Percentiles rank a stretch among this genome's conserved stretches.
These are phyloP conservation scores for Sebastes iracundus DNA, from an alignment of 2,797 vertebrate species.

Conservation along the genomic window DNA sequence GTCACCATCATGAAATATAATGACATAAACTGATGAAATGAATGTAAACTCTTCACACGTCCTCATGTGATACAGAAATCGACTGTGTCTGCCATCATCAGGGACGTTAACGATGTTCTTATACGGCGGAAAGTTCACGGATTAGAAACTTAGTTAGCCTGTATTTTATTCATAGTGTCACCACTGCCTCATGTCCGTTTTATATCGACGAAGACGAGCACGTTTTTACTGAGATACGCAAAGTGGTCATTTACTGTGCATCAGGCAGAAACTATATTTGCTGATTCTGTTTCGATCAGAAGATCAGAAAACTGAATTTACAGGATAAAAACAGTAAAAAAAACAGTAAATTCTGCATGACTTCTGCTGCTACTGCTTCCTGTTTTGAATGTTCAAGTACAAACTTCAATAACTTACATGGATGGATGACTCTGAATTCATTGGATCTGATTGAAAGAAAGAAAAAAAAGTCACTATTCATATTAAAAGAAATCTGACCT, in stretches of 20 bases:
- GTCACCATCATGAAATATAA: background rate
- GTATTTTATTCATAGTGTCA: background rate
- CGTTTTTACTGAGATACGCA: background rate
- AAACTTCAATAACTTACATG: constrained; percentile 36
- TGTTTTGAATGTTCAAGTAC: background rate
- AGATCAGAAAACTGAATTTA: background rate
- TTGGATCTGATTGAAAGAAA: constrained; percentile 28
- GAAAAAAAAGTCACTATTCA: background rate
- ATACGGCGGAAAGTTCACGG: background rate
- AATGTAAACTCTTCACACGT: too few species aligned
- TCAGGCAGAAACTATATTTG: background rate
- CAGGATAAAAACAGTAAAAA: background rate
- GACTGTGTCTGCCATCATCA: too few species aligned
- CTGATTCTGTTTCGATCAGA: background rate
- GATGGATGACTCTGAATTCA: constrained; percentile 39
- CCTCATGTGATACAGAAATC: too few species aligned
- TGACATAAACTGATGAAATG: too few species aligned
- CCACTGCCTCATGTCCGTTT: background rate
- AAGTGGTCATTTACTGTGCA: background rate
- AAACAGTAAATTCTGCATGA: background rate
- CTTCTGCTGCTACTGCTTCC: background rate
- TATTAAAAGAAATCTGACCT: background rate
- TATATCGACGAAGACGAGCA: background rate
- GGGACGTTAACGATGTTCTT: background rate
- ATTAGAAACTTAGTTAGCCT: background rate